These are phyloP conservation scores for Pimephales promelas DNA, from an alignment of 2,113 vertebrate species.

Conservation along the genomic window DNA sequence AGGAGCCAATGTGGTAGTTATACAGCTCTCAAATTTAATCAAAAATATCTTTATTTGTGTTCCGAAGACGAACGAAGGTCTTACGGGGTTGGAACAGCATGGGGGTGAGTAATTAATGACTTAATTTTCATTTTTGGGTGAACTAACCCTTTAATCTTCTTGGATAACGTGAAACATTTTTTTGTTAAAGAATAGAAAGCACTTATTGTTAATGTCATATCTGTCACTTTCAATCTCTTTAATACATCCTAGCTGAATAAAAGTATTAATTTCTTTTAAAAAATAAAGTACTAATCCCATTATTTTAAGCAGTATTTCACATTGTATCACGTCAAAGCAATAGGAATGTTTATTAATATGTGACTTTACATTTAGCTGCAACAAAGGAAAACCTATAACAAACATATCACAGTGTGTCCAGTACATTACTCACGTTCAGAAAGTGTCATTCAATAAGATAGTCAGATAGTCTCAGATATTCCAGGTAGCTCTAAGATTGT, in stretches of 20 bases:
- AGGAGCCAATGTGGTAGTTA: no score
- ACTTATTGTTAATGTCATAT: no score
- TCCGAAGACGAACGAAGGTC: no score
- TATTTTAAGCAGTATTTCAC: not conserved
- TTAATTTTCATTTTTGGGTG: no score
- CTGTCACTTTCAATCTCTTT: not conserved
- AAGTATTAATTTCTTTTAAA: not conserved
- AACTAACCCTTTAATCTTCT: no score
- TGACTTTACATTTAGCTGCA: not conserved
- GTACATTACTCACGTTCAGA: not conserved
- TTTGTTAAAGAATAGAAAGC: not conserved
- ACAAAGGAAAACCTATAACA: no score
- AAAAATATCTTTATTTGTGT: no score
- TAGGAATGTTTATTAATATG: not conserved
- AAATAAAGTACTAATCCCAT: not conserved
- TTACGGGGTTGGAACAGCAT: no score
- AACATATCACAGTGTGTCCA: no score
- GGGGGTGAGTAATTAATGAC: no score
- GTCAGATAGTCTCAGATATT: constrained; percentile 68
- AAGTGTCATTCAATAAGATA: constrained; percentile 6
- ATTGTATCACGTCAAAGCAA: not conserved
- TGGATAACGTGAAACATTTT: not conserved
- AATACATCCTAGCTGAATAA: not conserved
- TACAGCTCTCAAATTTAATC: no score
- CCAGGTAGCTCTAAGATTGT: constrained; percentile 76